A percentile compares a stretch with the other conserved stretches of the same genome.
Conservation (phyloP, 2,888 invertebrate species). For the Elysia crispata region DNA sequence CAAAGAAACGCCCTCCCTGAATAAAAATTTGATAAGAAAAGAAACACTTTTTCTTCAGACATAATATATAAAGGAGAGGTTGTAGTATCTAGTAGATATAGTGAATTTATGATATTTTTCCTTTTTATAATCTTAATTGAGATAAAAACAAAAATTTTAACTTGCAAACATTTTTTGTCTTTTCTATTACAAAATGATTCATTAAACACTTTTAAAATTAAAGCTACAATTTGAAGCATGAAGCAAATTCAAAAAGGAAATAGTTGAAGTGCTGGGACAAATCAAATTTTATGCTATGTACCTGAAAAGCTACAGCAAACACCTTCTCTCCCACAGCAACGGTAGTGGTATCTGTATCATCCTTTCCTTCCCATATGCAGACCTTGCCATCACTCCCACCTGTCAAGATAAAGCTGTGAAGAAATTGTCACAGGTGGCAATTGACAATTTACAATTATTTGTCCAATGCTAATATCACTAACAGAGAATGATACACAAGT, state of each 20-base stretch:
- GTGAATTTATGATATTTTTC: neutral
- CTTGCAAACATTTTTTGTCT: no score
- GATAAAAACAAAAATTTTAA: no score
- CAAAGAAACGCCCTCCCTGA: constrained; percentile 83
- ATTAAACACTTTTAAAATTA: no score
- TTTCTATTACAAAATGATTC: no score
- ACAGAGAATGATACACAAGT: no score
- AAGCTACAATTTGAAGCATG: no score
- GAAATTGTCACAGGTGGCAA: neutral
- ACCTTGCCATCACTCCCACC: constrained; percentile 96
- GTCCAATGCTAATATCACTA: no score
- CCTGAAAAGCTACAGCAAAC: constrained; percentile 83
- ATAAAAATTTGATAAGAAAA: constrained; percentile 55
- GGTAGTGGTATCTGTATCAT: constrained; percentile 89
- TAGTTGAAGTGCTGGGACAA: no score
- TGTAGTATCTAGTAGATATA: neutral
- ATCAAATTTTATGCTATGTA: neutral
- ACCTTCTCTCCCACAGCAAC: constrained; percentile 91
- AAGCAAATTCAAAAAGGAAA: no score
- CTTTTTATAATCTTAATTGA: no score
- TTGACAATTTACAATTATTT: no score
- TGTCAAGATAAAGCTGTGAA: constrained; percentile 85
- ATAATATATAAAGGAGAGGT: neutral
- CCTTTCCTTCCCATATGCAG: constrained; percentile 90
- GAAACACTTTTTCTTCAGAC: neutral